Base-by-base conservation (phyloP, 2,888 invertebrate species). In the Buathra laborator region DNA sequence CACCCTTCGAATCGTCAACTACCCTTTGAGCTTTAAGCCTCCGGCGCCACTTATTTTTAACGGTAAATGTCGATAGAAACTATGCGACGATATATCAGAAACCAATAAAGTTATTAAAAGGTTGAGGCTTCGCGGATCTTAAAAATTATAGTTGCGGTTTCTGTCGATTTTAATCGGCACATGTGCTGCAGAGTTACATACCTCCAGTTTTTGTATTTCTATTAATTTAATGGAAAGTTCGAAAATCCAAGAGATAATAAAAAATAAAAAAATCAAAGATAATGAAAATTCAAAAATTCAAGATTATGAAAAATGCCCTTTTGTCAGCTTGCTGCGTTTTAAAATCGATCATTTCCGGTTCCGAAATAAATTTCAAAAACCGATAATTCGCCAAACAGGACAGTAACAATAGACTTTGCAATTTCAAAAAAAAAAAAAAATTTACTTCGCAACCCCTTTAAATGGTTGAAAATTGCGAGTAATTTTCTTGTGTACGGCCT, bases 11-110 rank as follows among this genome's bases (percentile, higher is more conserved):
- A 53, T 48, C 62, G n/a, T 48, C 62, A n/a, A 14, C 19, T 48
- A 14, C 51, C 37, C 24, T 62, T 62, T 37, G 19, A 64, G 62
- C 59, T 44, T 66, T 37, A 14, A 66, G 12, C 76, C 24, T 10
- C n/a, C 5, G 56, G 29, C 16, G 53, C 9, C 32, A 19, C 51
- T 68, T 44, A n/a, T 79, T 66, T 62, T 74, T 51, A 16, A 6
- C 16, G 51, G 16, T 16, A 2, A 16, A 51, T 5, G 7, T 14
- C n/a, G 51, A 1, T 6, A 6, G 16, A 51, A 5, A n/a, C 51
- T 16, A 7, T n/a, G 9, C 7, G n/a, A 51, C 6, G 1, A 37
- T 37, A 9, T 37, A 9, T 37, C 37, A 5, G 0, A 7, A 37
- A 37, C 5, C 5, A 9, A 37, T 7, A 37, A 3, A 5, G 5